These are phyloP conservation scores for Labia minor DNA, from an alignment of 2,888 invertebrate species.

Conservation along the genomic window DNA sequence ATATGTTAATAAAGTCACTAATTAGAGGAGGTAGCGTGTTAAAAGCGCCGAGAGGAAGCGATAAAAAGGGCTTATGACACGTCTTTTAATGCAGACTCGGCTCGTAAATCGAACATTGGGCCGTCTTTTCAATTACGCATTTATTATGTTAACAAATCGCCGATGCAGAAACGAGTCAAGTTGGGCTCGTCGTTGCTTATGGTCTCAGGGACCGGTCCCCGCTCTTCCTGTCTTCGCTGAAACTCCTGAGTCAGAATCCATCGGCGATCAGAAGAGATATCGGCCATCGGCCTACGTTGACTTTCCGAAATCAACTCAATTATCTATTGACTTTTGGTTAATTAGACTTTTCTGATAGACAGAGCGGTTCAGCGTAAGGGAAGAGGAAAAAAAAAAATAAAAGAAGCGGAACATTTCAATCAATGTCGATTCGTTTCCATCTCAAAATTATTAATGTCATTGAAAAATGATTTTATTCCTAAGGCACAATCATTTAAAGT, in stretches of 20 bases:
- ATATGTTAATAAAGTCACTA: slow-evolving; percentile 7
- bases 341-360: too few species aligned
- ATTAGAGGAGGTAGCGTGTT: slow-evolving; percentile 2
- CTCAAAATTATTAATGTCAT: too few species aligned
- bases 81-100: slow-evolving; percentile 1
- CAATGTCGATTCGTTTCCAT: too few species aligned
- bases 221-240: not conserved
- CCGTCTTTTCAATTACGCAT: not conserved
- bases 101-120: not conserved
- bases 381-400: too few species aligned
- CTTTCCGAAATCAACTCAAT: too few species aligned
- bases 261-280: too few species aligned
- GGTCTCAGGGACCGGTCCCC: not conserved
- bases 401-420: too few species aligned
- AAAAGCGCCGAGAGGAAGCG: slow-evolving; percentile 4
- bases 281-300: too few species aligned
- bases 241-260: not conserved
- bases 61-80: slow-evolving; percentile 13
- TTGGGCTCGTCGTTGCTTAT: not conserved
- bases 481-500: too few species aligned
- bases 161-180: not conserved
- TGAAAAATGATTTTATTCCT: too few species aligned
- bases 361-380: too few species aligned
- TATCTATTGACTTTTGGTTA: too few species aligned
- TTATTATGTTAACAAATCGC: not conserved